phyloP scores from a whole-genome alignment of 2,113 vertebrate genomes.

The Oenanthe melanoleuca region DNA sequence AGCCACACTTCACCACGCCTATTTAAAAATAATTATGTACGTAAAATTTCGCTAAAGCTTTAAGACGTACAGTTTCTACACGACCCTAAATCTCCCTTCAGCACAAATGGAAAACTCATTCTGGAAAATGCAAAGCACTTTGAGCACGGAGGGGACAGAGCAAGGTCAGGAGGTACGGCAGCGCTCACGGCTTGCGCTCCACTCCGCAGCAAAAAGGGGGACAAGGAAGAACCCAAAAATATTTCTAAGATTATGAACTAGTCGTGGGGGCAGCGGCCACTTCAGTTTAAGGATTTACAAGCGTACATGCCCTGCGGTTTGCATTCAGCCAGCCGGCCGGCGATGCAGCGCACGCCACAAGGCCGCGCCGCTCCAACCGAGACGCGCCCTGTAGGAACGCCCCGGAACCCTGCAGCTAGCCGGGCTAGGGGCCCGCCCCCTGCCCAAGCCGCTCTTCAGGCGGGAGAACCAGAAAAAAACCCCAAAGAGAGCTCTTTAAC shows the following conservation, averaged over 20 bases:
- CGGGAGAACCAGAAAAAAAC: accelerated
- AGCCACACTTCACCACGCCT: not conserved
- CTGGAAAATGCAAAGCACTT: not conserved
- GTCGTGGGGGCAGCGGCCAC: accelerated
- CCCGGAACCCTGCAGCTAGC: accelerated
- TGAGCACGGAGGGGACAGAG: accelerated
- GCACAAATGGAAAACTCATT: not conserved
- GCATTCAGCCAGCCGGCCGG: accelerated
- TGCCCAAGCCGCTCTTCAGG: accelerated
- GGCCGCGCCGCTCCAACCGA: accelerated
- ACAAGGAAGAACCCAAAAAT: accelerated
- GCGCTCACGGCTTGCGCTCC: accelerated
- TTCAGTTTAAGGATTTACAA: not conserved
- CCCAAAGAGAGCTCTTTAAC: accelerated
- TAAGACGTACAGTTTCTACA: not conserved
- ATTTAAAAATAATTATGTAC: not conserved
- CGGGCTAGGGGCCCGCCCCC: accelerated
- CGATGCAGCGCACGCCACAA: accelerated
- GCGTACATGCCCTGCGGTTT: accelerated
- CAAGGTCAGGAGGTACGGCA: accelerated
- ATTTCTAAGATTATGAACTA: not conserved
- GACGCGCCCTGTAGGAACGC: accelerated
- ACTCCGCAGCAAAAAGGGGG: accelerated
- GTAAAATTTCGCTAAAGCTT: not conserved
- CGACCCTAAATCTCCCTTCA: not conserved